Base-by-base conservation (phyloP, 2,888 invertebrate genomes). In the Drosophila meridionalis region DNA sequence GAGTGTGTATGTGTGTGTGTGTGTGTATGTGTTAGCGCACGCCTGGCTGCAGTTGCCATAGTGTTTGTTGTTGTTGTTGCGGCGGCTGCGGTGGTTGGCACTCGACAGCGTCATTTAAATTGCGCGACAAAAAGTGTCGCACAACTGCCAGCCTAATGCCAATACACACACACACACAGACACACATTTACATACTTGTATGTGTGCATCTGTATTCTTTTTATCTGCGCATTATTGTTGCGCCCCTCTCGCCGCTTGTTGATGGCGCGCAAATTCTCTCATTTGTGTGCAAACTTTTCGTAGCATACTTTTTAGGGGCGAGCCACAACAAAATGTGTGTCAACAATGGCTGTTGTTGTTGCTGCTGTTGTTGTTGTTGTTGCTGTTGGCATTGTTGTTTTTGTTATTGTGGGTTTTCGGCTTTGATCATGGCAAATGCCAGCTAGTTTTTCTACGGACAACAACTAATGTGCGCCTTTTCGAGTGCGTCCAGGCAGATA, bases 241-340 rank as follows among this genome's bases (percentile, higher is more conserved):
- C 55, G 28, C 48, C 64, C 58, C 67, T 72, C 80, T 73, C 9
- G 26, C 38, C 73, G 47, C 69, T 71, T 26, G 26, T 69, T 86
- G 75, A 79, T 89, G 87, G 76, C 69, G 78, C 72, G 73, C 82
- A 77, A 87, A 89, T 87, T 82, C 71, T 77, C 87, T 87, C 78
- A 87, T 89, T 89, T 89, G 87, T 71, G 71, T 78, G 67, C 70
- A 79, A 55, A 82, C 80, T 78, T 80, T 77, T 77, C 65, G 72
- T 74, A 74, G 85, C 82, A 77, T 80, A 82, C 87, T 78, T 80
- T 87, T 87, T 72, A 32, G 73, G 85, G 69, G 65, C 67, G 55
- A 62, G 62, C 82, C 79, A 63, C 72, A 79, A 76, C 73, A 68
- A 81, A 89, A 85, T 85, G 75, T 85, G 69, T 89, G 85, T 76